Base-by-base conservation (phyloP, 2,797 vertebrate species). In the Sebastes minor region DNA sequence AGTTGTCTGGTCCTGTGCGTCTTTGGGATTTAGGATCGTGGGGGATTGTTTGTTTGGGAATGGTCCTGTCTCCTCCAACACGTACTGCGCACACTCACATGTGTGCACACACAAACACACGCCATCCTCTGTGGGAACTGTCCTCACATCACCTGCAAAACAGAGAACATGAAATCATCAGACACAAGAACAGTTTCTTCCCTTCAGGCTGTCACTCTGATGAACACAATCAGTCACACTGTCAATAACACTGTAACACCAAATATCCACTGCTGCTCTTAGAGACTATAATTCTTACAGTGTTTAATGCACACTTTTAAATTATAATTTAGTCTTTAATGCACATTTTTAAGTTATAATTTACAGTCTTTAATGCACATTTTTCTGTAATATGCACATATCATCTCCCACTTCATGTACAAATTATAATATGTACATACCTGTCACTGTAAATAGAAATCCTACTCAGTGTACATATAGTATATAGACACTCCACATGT, bases 11-110 rank as follows among this genome's bases (percentile, higher is more conserved):
- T 96, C 95, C 95, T 95, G 91, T 94, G 96, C 32, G 77, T 98
- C 97, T 98, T 97, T 98, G 98, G 97, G 96, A 96, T 95, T 86
- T 69, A 91, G 94, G 95, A 95, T 92, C 13, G 85, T 66, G 73
- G 63, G 74, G 71, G 82, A 25, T 82, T 66, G 65, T 89, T 89
- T 82, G 82, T 86, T 83, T 63, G 80, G 85, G 89, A 83, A 85
- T 82, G 88, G 77, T 87, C 49, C 81, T 53, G 30, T 74, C 77
- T 79, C 80, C 74, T 64, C 33, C 30, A 62, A 73, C 74, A n/a
- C 49, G 33, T 70, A 42, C 88, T 4, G 67, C 55, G 71, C 38
- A 11, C 16, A 65, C 63, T 11, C 23, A 23, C 18, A 23, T 7
- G 52, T 52, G 75, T 53, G 68, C 64, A 25, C 11, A 73, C 69